Percentiles rank a stretch among this genome's conserved stretches.
Evolutionary conservation across 2,113 vertebrate species (phyloP).

Genomic region (Reinhardtius hippoglossoides): DNA sequence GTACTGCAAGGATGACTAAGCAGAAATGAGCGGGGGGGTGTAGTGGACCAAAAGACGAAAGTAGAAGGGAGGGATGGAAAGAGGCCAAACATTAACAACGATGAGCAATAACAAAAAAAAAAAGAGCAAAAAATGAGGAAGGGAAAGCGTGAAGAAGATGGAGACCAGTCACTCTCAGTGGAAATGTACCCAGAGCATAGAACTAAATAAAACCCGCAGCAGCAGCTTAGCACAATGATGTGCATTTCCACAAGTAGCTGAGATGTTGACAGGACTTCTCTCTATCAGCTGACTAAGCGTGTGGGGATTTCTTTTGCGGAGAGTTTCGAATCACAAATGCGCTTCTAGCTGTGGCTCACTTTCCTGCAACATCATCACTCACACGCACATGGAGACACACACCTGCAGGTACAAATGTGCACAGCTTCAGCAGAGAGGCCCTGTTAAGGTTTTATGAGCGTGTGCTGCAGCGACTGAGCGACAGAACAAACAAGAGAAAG

Average conservation of each 20-base stretch:
- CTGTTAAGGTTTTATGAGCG: constrained; percentile 25
- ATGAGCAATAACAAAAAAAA: constrained; percentile 37
- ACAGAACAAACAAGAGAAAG: constrained; percentile 36
- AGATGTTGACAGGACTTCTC: constrained; percentile 44
- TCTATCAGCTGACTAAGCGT: constrained; percentile 49
- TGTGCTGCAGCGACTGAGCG: not conserved
- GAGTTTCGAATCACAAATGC: constrained; percentile 17
- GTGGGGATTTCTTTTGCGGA: constrained; percentile 34
- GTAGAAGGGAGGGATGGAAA: constrained; percentile 25
- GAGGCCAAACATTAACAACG: constrained; percentile 23
- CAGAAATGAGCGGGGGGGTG: constrained; percentile 54
- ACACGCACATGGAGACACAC: constrained; percentile 7
- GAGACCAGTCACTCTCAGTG: constrained; percentile 33
- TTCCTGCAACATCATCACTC: constrained; percentile 22
- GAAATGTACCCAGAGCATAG: constrained; percentile 50
- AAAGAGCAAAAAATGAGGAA: constrained; percentile 12
- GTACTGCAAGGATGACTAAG: constrained; percentile 77
- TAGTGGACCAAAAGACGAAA: constrained; percentile 36
- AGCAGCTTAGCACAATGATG: constrained; percentile 61
- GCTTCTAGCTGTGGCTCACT: constrained; percentile 17
- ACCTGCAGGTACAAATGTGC: constrained; percentile 37
- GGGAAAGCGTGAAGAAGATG: not conserved
- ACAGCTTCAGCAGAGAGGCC: constrained; percentile 29
- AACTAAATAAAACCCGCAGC: constrained; percentile 39
- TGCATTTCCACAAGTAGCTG: constrained; percentile 66